These are phyloP conservation scores for Phrixothrix hirtus DNA, from an alignment of 2,888 invertebrate species.

Conservation along the genomic window DNA sequence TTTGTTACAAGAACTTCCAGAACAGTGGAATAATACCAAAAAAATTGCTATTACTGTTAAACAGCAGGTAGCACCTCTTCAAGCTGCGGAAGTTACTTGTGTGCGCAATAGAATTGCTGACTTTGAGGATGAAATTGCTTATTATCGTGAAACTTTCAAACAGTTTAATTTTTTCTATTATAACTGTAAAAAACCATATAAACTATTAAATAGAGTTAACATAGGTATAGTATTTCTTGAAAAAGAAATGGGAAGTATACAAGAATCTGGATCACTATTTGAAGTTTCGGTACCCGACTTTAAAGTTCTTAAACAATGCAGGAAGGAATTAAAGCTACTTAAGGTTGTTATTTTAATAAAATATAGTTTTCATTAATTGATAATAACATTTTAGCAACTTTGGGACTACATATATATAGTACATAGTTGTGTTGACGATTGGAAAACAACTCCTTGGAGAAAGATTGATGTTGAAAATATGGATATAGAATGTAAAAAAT, in stretches of 20 bases:
- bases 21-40: constrained; percentile 94
- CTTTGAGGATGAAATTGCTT: constrained; percentile 82
- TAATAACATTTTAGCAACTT: constrained; percentile 66
- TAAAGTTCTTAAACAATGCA: constrained; percentile 87
- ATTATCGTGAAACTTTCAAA: constrained; percentile 88
- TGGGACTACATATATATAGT: constrained; percentile 96
- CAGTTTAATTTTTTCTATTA: constrained; percentile 77
- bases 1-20: constrained; percentile 88
- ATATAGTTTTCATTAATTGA: too few species aligned
- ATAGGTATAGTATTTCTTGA: constrained; percentile 79
- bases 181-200: constrained; percentile 73
- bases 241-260: constrained; percentile 81
- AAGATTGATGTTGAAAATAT: constrained; percentile 97
- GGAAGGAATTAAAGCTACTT: constrained; percentile 84
- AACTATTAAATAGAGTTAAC: constrained; percentile 76
- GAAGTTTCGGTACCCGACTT: constrained; percentile 96
- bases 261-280: constrained; percentile 89
- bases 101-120: constrained; percentile 83
- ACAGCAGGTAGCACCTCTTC: constrained; percentile 92
- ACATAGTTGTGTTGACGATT: constrained; percentile 88
- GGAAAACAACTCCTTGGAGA: constrained; percentile 97
- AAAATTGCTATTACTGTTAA: constrained; percentile 89
- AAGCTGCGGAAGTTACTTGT: constrained; percentile 90
- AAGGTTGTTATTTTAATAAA: too few species aligned
- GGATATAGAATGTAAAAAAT: constrained; percentile 98